A percentile compares a stretch with the other conserved stretches of the same genome.
Conservation (phyloP, 2,113 vertebrate species). For the Donacobius atricapilla region DNA sequence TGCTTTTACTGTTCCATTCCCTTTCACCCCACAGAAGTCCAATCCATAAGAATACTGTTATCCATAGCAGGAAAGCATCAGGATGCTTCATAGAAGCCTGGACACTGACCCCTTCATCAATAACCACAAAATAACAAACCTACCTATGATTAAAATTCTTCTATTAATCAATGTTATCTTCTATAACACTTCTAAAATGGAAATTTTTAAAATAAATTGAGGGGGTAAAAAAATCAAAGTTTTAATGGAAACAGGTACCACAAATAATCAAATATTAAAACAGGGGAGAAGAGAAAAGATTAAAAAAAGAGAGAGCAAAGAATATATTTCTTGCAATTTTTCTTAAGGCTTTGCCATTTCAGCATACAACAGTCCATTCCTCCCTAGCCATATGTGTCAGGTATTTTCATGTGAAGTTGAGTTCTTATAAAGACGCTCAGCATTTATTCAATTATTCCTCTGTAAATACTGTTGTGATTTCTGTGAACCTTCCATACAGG, state of each 20-base stretch:
- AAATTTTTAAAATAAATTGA: not conserved
- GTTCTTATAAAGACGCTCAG: not conserved
- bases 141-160: not conserved
- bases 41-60: not conserved
- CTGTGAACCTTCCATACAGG: not conserved
- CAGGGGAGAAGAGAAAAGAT: not conserved
- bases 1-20: not conserved
- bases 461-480: not conserved
- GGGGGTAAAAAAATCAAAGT: fast-evolving
- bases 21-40: not conserved
- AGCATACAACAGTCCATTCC: not conserved
- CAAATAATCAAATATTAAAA: not conserved
- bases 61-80: not conserved
- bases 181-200: not conserved
- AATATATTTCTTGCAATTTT: not conserved
- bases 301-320: not conserved
- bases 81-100: not conserved
- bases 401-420: not conserved
- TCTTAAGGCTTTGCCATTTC: not conserved
- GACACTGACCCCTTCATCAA: not conserved
- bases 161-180: not conserved
- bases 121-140: not conserved
- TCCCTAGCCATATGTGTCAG: not conserved
- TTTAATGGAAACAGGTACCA: not conserved
- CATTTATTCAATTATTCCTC: not conserved